Conservation (phyloP, 2,797 vertebrate species). For the Tiaroga cobitis region DNA sequence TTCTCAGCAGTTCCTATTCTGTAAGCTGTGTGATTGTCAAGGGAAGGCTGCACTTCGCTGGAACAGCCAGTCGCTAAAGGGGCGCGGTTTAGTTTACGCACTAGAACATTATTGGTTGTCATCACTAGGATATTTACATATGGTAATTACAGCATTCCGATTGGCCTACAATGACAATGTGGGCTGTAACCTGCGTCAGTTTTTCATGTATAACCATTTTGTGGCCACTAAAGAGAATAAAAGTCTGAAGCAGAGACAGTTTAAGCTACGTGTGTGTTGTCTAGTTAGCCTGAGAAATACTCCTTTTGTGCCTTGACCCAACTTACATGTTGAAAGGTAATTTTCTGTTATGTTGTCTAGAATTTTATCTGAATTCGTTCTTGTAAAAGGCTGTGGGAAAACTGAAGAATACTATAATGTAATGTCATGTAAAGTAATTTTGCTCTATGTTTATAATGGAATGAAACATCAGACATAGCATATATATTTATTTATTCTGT, state of each 20-base stretch:
- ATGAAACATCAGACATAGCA: neutral
- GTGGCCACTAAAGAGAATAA: neutral
- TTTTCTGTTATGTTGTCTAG: neutral
- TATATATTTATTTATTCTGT: neutral
- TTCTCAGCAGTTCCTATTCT: slow-evolving; percentile 43
- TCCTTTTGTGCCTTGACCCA: neutral
- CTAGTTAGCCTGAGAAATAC: neutral
- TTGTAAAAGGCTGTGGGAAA: neutral
- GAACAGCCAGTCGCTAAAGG: slow-evolving; percentile 11
- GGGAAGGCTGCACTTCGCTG: neutral
- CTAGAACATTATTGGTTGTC: slow-evolving; percentile 34
- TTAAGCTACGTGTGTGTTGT: neutral
- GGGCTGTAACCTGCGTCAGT: neutral
- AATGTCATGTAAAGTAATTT: neutral
- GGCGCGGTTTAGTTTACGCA: slow-evolving; percentile 13
- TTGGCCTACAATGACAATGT: neutral
- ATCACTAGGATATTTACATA: neutral
- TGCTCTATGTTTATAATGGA: neutral
- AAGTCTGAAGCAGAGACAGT: neutral
- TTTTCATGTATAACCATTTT: neutral
- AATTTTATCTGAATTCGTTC: neutral
- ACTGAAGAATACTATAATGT: neutral
- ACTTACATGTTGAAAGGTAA: slow-evolving; percentile 44
- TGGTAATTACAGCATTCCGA: neutral
- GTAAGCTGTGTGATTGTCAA: no score